Conservation (phyloP, 2,888 invertebrate genomes). For the Oxytorus armatus region DNA sequence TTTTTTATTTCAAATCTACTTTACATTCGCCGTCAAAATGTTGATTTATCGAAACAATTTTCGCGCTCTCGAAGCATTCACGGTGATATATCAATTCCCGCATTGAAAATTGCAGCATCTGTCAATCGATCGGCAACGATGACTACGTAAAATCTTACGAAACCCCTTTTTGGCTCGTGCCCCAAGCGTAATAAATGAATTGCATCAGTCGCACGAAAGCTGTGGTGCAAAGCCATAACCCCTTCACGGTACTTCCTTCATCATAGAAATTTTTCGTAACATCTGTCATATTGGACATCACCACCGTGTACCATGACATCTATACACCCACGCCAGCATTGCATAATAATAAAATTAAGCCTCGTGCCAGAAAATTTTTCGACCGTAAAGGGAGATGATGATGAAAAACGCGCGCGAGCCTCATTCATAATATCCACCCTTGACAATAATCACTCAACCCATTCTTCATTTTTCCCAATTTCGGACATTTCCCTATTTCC, state of each 20-base stretch:
- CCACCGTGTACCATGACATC: neutral
- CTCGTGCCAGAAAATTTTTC: neutral
- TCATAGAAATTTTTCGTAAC: conserved; percentile 35
- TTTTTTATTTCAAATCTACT: neutral
- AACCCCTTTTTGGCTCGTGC: conserved; percentile 38
- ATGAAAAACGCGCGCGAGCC: conserved; percentile 26
- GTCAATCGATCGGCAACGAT: conserved; percentile 28
- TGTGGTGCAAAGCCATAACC: conserved; percentile 21
- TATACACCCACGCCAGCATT: conserved; percentile 47
- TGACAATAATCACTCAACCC: conserved; percentile 40
- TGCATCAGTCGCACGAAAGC: conserved; percentile 23
- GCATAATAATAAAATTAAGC: conserved; percentile 46
- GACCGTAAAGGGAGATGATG: conserved; percentile 37
- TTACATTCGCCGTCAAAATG: neutral
- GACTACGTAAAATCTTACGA: conserved; percentile 5
- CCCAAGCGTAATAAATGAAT: conserved; percentile 11
- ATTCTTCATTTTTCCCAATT: conserved; percentile 18
- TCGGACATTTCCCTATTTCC: neutral
- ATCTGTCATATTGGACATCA: conserved; percentile 55
- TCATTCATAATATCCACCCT: conserved; percentile 35
- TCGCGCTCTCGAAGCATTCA: neutral
- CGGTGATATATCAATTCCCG: neutral
- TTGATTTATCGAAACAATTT: neutral
- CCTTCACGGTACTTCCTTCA: neutral
- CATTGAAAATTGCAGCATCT: conserved; percentile 54